Evolutionary conservation across 2,797 vertebrate species (phyloP), one percentile per base, ranked within the genome.

Genomic region (Danio jaintianensis): DNA sequence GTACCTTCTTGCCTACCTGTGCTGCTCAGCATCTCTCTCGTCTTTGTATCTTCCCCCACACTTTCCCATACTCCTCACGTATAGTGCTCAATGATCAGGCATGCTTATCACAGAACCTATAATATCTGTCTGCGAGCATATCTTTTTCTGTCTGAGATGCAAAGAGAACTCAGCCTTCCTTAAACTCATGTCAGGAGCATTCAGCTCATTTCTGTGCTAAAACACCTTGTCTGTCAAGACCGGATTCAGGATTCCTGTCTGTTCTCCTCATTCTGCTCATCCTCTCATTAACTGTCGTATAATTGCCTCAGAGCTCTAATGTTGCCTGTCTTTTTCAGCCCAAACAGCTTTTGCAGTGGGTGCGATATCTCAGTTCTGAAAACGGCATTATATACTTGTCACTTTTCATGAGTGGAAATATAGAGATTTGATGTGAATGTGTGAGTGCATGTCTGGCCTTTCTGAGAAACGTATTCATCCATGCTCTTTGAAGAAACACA

Each of bases 71-170:
- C 20, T 38, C 40, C 18, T 70, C 67, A 40, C 50, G 59, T 1
- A 13, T 11, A 56, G 78, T 18, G 58, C 29, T 61, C 1, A 1
- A 9, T 9, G 38, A 47, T 29, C 58, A 79, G 58, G 12, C 59
- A 9, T 72, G 68, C 48, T 73, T 80, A 69, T 79, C 78, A 79
- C 78, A 38, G 20, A 80, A 64, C 58, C 48, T 80, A 40, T 80
- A 43, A 80, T 80, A 80, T 72, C 16, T 63, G 59, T 80, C 78
- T 55, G n/a, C 58, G 56, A 45, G 43, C 36, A 40, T 73, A 56
- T 64, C 11, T 72, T 72, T 73, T 55, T 64, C 48, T 55, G 56
- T 63, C 58, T 70, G 56, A 79, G 59, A 53, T 15, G 29, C 48
- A 55, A 79, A 62, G 58, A 63, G 7, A 71, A 29, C 67, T 63